Base-by-base conservation (phyloP, 1,140 invertebrate species). In the Brachionus koreanus region DNA sequence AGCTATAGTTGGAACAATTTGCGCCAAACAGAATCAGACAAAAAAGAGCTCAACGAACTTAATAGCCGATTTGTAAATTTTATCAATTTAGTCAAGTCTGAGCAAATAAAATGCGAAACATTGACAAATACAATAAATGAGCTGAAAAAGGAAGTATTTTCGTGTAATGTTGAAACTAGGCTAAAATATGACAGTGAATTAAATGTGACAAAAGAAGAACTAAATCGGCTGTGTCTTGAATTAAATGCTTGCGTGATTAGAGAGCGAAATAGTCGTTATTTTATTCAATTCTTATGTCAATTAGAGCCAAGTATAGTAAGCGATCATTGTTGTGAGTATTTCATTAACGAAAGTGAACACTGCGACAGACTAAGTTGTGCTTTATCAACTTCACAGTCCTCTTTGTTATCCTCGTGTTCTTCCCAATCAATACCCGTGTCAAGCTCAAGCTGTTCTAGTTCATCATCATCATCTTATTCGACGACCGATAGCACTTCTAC, bases 41-140 rank as follows among this genome's bases (percentile, higher is more conserved):
- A 74, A 46, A 43, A 46, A 74, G 19, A 74, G 23, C 37, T 74
- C 12, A 46, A 25, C 39, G 42, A 74, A 19, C 29, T 74, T 16
- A 74, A 74, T 46, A 74, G 25, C 33, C 69, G 69, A 23, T 74
- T 74, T 46, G 39, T 43, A 10, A 74, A 74, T 74, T 74, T 74
- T 74, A 29, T 74, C 0, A 46, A 12, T 33, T 46, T 74, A 23
- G 69, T 74, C 39, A 43, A 46, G 43, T 35, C 69, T 4, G 69
- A 74, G 25, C 39, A 42, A 12, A 25, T 46, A 25, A 42, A 46
- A 46, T 19, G 25, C 7, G n/a, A 43, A n/a, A n/a, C 23, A 25
- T 35, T 74, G n/a, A 25, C 39, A 25, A 29, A 49, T 10, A 9
- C 39, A 1, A 9, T 74, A n/a, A 25, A 25, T 5, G 19, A 43